Percentiles rank a stretch among this genome's conserved stretches.
Conservation (phyloP, 2,797 vertebrate species). For the Myotis findleyi region DNA sequence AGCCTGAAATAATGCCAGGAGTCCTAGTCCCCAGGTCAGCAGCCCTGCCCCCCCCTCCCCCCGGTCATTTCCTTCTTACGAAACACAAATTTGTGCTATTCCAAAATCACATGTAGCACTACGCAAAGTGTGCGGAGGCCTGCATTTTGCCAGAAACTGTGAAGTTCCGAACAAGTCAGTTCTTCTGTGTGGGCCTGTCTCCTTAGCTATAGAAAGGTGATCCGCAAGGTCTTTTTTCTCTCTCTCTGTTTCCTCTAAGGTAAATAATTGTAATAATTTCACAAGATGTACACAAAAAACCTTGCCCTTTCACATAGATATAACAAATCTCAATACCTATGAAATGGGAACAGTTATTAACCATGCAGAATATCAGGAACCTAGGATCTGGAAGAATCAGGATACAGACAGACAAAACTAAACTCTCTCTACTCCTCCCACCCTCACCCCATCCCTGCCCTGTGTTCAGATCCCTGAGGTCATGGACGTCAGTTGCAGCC, state of each 20-base stretch:
- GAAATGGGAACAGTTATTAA: background rate
- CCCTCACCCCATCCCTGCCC: background rate
- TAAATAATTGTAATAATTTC: background rate
- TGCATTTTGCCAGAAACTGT: background rate
- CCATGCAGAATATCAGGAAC: background rate
- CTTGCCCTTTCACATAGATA: background rate
- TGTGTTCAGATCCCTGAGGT: background rate
- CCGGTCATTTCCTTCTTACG: background rate
- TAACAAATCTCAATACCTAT: background rate
- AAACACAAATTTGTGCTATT: background rate
- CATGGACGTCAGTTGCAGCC: background rate
- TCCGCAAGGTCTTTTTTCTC: background rate
- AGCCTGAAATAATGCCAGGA: background rate
- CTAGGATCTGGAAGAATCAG: slow-evolving; percentile 1
- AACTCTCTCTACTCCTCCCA: background rate
- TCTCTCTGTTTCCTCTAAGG: background rate
- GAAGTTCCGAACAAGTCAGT: background rate
- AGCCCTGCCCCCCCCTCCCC: background rate
- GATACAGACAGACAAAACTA: background rate
- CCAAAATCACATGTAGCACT: background rate
- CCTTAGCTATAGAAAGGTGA: background rate
- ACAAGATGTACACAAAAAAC: slow-evolving; percentile 1
- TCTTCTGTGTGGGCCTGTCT: background rate
- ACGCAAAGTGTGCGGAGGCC: background rate
- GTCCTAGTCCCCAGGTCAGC: background rate